Conservation (phyloP, 2,888 invertebrate genomes). For the Melanchra persicariae region DNA sequence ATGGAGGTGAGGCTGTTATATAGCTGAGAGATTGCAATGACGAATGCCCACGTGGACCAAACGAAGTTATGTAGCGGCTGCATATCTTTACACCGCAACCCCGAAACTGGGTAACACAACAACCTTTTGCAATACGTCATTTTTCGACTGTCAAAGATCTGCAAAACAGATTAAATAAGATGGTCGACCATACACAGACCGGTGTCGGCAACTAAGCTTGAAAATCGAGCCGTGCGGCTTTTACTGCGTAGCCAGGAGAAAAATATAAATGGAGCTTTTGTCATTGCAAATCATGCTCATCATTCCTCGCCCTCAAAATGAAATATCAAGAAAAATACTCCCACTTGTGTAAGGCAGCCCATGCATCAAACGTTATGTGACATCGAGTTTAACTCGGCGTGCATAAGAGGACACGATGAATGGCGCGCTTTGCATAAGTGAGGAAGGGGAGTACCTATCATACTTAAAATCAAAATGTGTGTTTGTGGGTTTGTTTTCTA, state of each 20-base stretch:
- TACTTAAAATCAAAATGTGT: background rate
- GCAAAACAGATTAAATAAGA: too few relatives aligned
- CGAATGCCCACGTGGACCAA: too few relatives aligned
- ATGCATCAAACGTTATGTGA: slow-evolving; percentile 34
- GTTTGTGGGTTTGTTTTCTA: background rate
- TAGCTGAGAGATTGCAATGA: too few relatives aligned
- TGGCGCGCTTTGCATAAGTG: slow-evolving; percentile 31
- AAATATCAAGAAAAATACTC: slow-evolving; percentile 20
- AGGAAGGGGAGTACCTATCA: background rate
- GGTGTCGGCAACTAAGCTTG: too few relatives aligned
- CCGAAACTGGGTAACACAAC: background rate
- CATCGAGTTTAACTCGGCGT: slow-evolving; percentile 26
- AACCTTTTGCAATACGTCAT: too few relatives aligned
- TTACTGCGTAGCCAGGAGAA: too few relatives aligned
- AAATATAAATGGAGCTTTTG: too few relatives aligned
- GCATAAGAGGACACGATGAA: slow-evolving; percentile 34
- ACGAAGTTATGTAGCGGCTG: too few relatives aligned
- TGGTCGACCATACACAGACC: too few relatives aligned
- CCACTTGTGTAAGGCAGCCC: slow-evolving; percentile 11
- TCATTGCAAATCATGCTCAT: background rate
- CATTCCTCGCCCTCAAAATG: background rate
- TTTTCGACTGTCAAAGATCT: background rate
- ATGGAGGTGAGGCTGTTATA: too few relatives aligned
- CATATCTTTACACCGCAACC: too few relatives aligned
- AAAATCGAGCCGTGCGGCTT: too few relatives aligned